Evolutionary conservation across 1,140 invertebrate genomes (phyloP).

Genomic region (Drosophila gunungcola): DNA sequence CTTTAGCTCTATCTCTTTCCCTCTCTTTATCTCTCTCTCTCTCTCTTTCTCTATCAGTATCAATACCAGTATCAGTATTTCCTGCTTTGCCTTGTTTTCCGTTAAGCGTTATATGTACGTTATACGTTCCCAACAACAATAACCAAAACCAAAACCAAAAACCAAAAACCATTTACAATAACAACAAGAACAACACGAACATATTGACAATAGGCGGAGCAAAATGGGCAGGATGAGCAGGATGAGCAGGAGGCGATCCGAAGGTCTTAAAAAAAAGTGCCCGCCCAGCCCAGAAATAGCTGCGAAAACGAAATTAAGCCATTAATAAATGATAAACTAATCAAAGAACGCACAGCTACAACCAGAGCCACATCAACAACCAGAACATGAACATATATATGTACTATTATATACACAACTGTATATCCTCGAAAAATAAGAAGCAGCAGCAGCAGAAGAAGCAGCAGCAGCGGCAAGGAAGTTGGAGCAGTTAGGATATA

Average conservation of each 20-base stretch:
- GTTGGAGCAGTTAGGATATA: constrained; percentile 13
- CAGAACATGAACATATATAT: constrained; percentile 43
- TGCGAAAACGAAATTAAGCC: constrained; percentile 29
- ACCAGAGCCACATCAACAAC: constrained; percentile 37
- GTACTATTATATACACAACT: constrained; percentile 9
- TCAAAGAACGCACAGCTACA: constrained; percentile 48
- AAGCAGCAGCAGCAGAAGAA: constrained; percentile 18
- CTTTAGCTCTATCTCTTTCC: constrained; percentile 1
- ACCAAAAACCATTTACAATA: constrained; percentile 12
- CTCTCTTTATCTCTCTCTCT: constrained; percentile 18
- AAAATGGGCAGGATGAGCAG: constrained; percentile 7
- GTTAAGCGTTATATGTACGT: constrained; percentile 42
- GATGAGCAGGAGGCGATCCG: constrained; percentile 12
- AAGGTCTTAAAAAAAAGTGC: constrained; percentile 23
- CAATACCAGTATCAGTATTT: constrained; percentile 7
- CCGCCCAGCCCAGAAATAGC: constrained; percentile 16
- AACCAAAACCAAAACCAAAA: constrained; percentile 33
- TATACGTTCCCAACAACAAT: constrained; percentile 38
- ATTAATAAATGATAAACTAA: constrained; percentile 46
- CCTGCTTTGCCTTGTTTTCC: constrained; percentile 45
- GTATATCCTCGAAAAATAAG: constrained; percentile 22
- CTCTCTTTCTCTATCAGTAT: constrained; percentile 8
- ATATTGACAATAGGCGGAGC: constrained; percentile 40
- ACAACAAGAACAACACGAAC: constrained; percentile 43
- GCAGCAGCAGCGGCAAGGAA: not conserved